Evolutionary conservation across 1,140 invertebrate species (phyloP), one percentile per base, ranked within the genome.

Genomic region (Drosophila sp.): DNA sequence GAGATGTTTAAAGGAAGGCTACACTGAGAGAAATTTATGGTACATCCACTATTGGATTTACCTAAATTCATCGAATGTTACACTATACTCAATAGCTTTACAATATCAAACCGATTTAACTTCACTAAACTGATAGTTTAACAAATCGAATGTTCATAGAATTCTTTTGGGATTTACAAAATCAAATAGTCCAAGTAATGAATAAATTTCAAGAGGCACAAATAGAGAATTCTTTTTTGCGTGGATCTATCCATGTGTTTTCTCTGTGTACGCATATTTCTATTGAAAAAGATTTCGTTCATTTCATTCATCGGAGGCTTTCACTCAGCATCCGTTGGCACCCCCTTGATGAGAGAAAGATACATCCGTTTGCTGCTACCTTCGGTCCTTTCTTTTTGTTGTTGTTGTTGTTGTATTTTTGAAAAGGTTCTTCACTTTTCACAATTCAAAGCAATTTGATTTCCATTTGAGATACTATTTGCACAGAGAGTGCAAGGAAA

Each of bases 381-480:
- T 50, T 50, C 44, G 7, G 23, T 5, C 44, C 40, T n/a, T 11
- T 41, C 11, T n/a, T 3, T 41, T 41, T 41, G 40, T 41, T 1
- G 1, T 40, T 40, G 2, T 23, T 58, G 27, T 33, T n/a, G 25
- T 55, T 35, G 61, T 40, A 29, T 69, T 76, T 76, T 57, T 60
- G 44, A 76, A 76, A 64, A 55, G 66, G 65, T 69, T 69, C 50
- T 76, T 76, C 56, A 25, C 29, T 10, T 38, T 38, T 41, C 62
- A 67, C 40, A 78, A 79, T 79, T 81, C 71, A 79, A 86, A 58
- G 81, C 66, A 78, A 72, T 82, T 69, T 86, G 83, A 86, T 86
- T 86, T 86, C 79, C 80, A 87, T 86, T 86, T 82, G 70, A 86
- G 83, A 86, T 86, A 50, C 44, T 50, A 86, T 54, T 71, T 58